Percentiles rank a stretch among this genome's conserved stretches.
Evolutionary conservation across 2,797 vertebrate species (phyloP).

Genomic region (Enteromius afrohamiltoni): DNA sequence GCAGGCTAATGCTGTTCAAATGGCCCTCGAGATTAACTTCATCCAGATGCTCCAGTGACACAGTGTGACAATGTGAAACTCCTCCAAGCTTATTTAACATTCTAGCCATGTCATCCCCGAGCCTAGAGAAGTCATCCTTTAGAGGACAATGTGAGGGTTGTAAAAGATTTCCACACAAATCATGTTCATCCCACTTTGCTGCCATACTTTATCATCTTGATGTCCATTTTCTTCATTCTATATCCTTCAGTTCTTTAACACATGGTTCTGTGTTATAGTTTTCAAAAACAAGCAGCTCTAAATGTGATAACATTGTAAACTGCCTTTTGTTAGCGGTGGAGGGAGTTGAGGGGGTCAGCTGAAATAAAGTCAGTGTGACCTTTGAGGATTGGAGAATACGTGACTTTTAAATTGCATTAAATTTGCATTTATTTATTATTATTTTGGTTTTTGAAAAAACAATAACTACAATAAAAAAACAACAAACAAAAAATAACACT

Average conservation of each 20-base stretch:
- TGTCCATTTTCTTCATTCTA: slow-evolving; percentile 22
- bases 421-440: too few relatives aligned
- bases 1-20: slow-evolving; percentile 38
- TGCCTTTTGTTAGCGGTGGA: not conserved
- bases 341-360: not conserved
- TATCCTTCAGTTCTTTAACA: slow-evolving; percentile 15
- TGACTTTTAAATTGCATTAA: too few relatives aligned
- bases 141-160: slow-evolving; percentile 24
- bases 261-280: not conserved
- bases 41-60: slow-evolving; percentile 42
- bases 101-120: slow-evolving; percentile 7
- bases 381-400: too few relatives aligned
- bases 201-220: slow-evolving; percentile 21
- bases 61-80: slow-evolving; percentile 39
- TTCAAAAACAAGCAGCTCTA: slow-evolving; percentile 2
- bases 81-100: slow-evolving; percentile 31
- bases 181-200: slow-evolving; percentile 13
- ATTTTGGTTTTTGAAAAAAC: not conserved
- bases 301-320: not conserved
- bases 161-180: slow-evolving; percentile 35
- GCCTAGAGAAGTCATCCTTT: slow-evolving; percentile 25
- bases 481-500: not conserved
- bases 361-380: too few relatives aligned
- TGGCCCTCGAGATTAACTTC: slow-evolving; percentile 47
- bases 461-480: not conserved